Evolutionary conservation across 2,797 vertebrate species (phyloP), one percentile per base, ranked within the genome.

Genomic region (Pseudotriccus pelzelni): DNA sequence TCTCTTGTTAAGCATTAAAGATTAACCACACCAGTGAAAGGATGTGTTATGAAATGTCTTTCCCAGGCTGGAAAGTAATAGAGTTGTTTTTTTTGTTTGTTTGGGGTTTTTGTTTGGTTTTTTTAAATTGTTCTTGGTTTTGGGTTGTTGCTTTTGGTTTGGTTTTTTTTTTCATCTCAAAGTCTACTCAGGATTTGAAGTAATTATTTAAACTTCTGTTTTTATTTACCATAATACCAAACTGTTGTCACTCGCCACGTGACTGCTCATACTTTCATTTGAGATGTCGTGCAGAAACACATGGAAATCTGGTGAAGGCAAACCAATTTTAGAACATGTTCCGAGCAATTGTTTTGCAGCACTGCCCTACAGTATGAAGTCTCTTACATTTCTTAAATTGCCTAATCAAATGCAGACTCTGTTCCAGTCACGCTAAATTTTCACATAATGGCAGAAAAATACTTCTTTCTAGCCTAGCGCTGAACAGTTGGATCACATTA

Each of bases 401-500:
- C 92, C 94, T 97, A 96, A 97, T 98, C 94, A 97, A 98, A 98
- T 94, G 94, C 97, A 97, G 97, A 96, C 94, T 95, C 92, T 95
- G 88, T 97, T 97, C 97, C 98, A 98, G 98, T 98, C 98, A 98
- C 96, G 97, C 97, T 97, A 97, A 96, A 96, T 94, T 97, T 98
- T 98, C 96, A 94, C 92, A 97, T 96, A 98, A 97, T 97, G 95
- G 96, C 97, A 98, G 86, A 94, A 96, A 97, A 97, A 85, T 81
- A 96, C 94, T 97, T 98, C 97, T 98, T 98, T 98, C 98, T 97
- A 98, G 98, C 97, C 97, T 95, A 96, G 95, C 85, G 94, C 94
- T 89, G 96, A 98, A 97, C 97, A 97, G 97, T 98, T 98, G 97
- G 97, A 93, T 97, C 97, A 97, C 98, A 95, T 95, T 96, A 96